These are phyloP conservation scores for Melinaea marsaeus DNA, from an alignment of 2,888 invertebrate genomes.

Conservation along the genomic window DNA sequence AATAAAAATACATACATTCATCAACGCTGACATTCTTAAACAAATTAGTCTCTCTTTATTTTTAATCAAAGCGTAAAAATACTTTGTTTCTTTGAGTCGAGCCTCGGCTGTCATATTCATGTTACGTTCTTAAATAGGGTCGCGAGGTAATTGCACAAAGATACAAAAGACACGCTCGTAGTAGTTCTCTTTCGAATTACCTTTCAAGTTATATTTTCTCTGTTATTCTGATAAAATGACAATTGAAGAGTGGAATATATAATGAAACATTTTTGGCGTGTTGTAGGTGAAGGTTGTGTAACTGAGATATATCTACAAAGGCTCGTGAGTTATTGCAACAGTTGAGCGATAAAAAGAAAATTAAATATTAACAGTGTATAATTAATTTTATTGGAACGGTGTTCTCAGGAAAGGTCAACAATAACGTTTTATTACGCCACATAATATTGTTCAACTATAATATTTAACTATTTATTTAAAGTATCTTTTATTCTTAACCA, in stretches of 20 bases:
- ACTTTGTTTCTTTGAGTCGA: conserved; percentile 8
- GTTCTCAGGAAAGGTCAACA: too few relatives aligned
- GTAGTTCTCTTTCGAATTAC: conserved; percentile 2
- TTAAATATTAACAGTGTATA: too few relatives aligned
- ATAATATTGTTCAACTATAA: too few relatives aligned
- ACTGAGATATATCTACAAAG: too few relatives aligned
- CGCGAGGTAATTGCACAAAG: conserved; percentile 19
- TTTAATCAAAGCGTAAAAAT: conserved; percentile 3
- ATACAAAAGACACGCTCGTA: conserved; percentile 7
- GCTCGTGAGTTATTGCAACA: too few relatives aligned
- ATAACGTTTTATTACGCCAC: too few relatives aligned
- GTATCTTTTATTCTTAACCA: too few relatives aligned
- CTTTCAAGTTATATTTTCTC: conserved; percentile 6
- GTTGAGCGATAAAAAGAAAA: too few relatives aligned
- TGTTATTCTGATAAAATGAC: conserved; percentile 1
- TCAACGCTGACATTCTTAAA: not conserved
- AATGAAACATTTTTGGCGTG: not conserved
- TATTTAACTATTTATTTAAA: too few relatives aligned
- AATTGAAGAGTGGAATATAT: not conserved
- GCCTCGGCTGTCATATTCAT: conserved; percentile 15
- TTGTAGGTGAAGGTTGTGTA: too few relatives aligned
- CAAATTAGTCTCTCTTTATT: not conserved
- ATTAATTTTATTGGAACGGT: too few relatives aligned
- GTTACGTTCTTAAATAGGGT: conserved; percentile 14
- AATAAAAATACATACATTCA: too few relatives aligned